Conservation (phyloP, 2,113 vertebrate species). For the Pangasianodon gigas region DNA sequence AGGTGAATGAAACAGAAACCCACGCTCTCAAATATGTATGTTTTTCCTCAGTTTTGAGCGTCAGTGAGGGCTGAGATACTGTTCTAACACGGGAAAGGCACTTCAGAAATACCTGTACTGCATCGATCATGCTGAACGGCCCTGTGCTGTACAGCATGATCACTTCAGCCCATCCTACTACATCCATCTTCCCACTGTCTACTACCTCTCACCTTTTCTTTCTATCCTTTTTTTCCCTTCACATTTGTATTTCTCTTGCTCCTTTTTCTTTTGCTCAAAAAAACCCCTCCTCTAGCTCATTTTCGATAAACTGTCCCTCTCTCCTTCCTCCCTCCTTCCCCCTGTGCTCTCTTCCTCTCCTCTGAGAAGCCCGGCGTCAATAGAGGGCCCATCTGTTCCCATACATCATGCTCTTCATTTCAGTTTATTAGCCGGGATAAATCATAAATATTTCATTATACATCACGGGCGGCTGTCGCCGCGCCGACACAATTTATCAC, state of each 20-base stretch:
- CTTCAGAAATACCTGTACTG: not conserved
- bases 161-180: not conserved
- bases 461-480: conserved; percentile 77
- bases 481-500: conserved; percentile 88
- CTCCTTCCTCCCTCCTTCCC: conserved; percentile 37
- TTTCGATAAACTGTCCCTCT: conserved; percentile 34
- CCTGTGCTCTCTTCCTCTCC: conserved; percentile 58
- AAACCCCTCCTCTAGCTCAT: conserved; percentile 28
- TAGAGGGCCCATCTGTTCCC: conserved; percentile 85
- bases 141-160: conserved; percentile 15
- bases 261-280: conserved; percentile 37
- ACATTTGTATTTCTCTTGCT: not conserved
- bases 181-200: conserved; percentile 6
- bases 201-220: not conserved
- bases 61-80: conserved; percentile 5
- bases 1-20: not conserved
- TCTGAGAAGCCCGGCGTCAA: conserved; percentile 66
- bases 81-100: not conserved
- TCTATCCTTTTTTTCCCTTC: conserved; percentile 10
- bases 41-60: conserved; percentile 17
- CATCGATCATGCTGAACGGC: conserved; percentile 17
- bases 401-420: conserved; percentile 88
- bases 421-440: conserved; percentile 94
- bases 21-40: conserved; percentile 22
- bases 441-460: conserved; percentile 94